A percentile compares a stretch with the other conserved stretches of the same genome.
phyloP scores from a whole-genome alignment of 2,888 invertebrate genomes.

The Eretmocerus hayati region DNA sequence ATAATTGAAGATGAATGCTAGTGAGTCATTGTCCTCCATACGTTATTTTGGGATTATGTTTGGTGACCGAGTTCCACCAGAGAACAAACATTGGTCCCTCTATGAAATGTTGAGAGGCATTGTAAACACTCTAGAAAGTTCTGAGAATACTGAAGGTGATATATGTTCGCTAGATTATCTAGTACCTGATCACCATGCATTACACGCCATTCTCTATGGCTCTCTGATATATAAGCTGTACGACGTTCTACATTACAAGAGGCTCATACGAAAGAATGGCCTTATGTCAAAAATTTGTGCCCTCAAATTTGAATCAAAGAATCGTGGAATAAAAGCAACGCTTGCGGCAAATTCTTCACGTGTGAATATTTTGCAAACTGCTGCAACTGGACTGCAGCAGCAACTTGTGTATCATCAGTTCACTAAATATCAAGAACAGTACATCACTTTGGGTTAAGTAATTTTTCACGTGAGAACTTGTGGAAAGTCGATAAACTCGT shows the following conservation, averaged over 20 bases:
- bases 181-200: constrained; percentile 15
- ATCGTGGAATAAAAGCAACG: constrained; percentile 19
- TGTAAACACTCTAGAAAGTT: constrained; percentile 19
- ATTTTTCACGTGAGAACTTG: too few species aligned
- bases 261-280: constrained; percentile 14
- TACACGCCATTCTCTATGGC: constrained; percentile 13
- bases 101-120: constrained; percentile 21
- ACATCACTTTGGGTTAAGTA: background rate
- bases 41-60: constrained; percentile 21
- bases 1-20: constrained; percentile 20
- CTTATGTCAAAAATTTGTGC: constrained; percentile 16
- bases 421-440: background rate
- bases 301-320: constrained; percentile 23
- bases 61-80: constrained; percentile 15
- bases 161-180: constrained; percentile 12
- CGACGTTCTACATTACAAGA: constrained; percentile 21
- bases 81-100: constrained; percentile 20
- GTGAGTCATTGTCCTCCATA: constrained; percentile 19
- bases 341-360: constrained; percentile 10
- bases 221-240: constrained; percentile 24
- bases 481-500: too few species aligned
- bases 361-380: constrained; percentile 21
- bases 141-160: constrained; percentile 10
- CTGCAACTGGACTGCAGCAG: constrained; percentile 18
- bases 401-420: constrained; percentile 5